Evolutionary conservation across 2,113 vertebrate genomes (phyloP).

Genomic region (Lipotes vexillifer): DNA sequence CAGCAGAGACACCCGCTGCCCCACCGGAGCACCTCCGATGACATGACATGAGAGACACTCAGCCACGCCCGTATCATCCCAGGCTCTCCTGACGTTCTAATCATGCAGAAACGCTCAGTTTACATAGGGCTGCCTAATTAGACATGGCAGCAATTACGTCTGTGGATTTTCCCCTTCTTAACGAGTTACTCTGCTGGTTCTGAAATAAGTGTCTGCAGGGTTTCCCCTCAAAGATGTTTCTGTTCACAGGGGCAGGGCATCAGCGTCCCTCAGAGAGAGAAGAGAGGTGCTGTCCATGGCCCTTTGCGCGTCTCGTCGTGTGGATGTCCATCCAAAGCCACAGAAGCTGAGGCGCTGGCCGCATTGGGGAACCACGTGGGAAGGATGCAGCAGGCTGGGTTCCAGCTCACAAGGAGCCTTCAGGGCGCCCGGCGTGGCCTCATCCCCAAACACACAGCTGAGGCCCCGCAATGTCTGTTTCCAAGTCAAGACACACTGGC

Average conservation of each 20-base stretch:
- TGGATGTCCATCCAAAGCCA: background rate
- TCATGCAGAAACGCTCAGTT: conserved; percentile 77
- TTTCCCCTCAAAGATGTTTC: background rate
- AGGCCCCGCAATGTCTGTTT: background rate
- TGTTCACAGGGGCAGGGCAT: background rate
- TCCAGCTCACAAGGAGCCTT: background rate
- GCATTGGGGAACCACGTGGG: background rate
- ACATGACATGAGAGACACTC: conserved; percentile 73
- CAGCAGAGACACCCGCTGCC: background rate
- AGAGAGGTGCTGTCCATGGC: background rate
- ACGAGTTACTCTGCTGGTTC: conserved; percentile 56
- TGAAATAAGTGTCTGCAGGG: conserved; percentile 17
- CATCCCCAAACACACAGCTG: background rate
- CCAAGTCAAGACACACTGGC: background rate
- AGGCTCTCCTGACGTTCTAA: conserved; percentile 80
- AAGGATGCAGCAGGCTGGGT: background rate
- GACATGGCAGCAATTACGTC: conserved; percentile 74
- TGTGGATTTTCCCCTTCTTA: conserved; percentile 67
- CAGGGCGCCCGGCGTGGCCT: background rate
- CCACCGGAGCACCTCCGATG: conserved; percentile 41
- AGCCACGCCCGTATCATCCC: conserved; percentile 70
- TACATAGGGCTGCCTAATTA: conserved; percentile 82
- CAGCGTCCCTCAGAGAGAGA: too few relatives aligned
- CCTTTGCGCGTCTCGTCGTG: background rate
- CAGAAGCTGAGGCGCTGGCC: background rate